These are phyloP conservation scores for Tiliacea citrago DNA, from an alignment of 2,888 invertebrate genomes.

Conservation along the genomic window DNA sequence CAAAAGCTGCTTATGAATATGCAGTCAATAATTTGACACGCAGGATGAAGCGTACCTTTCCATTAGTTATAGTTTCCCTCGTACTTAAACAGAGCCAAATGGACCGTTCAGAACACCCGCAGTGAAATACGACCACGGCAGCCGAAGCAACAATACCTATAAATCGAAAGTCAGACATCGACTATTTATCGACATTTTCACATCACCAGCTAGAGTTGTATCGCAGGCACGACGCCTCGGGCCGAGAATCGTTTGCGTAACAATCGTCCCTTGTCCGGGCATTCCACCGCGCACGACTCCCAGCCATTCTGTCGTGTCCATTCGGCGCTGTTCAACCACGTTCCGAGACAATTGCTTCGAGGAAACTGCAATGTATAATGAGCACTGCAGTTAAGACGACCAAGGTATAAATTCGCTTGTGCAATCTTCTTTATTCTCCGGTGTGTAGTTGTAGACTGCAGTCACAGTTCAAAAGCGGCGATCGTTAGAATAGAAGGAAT, in stretches of 20 bases:
- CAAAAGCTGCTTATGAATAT: constrained; percentile 21
- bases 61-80: constrained; percentile 11
- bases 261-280: constrained; percentile 66
- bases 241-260: constrained; percentile 68
- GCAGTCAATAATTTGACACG: constrained; percentile 10
- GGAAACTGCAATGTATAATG: constrained; percentile 43
- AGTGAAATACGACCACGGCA: constrained; percentile 60
- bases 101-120: constrained; percentile 34
- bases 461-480: constrained; percentile 48
- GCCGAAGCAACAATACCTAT: constrained; percentile 64
- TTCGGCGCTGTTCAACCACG: constrained; percentile 60
- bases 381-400: constrained; percentile 11
- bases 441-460: constrained; percentile 29
- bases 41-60: constrained; percentile 3
- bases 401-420: constrained; percentile 38
- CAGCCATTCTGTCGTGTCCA: constrained; percentile 66
- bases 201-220: constrained; percentile 70
- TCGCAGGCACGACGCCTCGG: constrained; percentile 61
- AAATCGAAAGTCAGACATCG: constrained; percentile 67
- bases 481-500: constrained; percentile 51
- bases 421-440: constrained; percentile 34
- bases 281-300: constrained; percentile 70
- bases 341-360: constrained; percentile 60
- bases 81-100: constrained; percentile 33
- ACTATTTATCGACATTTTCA: constrained; percentile 73